Percentiles rank a stretch among this genome's conserved stretches.
Evolutionary conservation across 2,888 invertebrate genomes (phyloP).

Genomic region (Epinotia bilunana): DNA sequence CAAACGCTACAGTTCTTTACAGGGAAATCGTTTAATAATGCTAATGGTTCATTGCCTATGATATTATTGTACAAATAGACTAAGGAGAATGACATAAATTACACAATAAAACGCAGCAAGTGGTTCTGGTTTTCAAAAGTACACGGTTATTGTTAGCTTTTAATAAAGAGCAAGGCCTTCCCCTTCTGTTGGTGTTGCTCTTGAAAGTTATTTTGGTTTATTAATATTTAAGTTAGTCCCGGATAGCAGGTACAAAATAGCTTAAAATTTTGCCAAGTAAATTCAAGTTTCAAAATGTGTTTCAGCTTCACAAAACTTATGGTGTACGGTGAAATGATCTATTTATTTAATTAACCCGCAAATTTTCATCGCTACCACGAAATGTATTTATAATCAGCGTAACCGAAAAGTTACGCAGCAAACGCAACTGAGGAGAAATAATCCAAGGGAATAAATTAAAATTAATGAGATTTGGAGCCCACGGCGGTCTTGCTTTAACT

Average conservation of each 20-base stretch:
- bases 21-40: too few relatives aligned
- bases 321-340: slow-evolving; percentile 7
- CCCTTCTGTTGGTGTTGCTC: slow-evolving; percentile 5
- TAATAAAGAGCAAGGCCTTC: slow-evolving; percentile 11
- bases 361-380: slow-evolving; percentile 23
- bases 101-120: background rate
- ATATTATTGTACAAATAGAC: background rate
- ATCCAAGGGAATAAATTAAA: slow-evolving; percentile 45
- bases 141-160: slow-evolving; percentile 24
- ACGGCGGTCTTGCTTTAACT: slow-evolving; percentile 44
- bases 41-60: background rate
- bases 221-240: slow-evolving; percentile 4
- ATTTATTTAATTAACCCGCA: slow-evolving; percentile 27
- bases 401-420: slow-evolving; percentile 41
- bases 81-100: background rate
- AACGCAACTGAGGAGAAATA: slow-evolving; percentile 44
- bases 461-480: slow-evolving; percentile 44
- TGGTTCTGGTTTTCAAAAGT: slow-evolving; percentile 19
- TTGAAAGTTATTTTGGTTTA: slow-evolving; percentile 10
- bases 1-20: too few relatives aligned
- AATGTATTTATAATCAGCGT: slow-evolving; percentile 41
- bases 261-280: background rate
- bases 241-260: background rate
- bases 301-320: slow-evolving; percentile 6
- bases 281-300: too few relatives aligned